Conservation (phyloP, 1,140 invertebrate species). For the Zeugodacus cucurbitae region DNA sequence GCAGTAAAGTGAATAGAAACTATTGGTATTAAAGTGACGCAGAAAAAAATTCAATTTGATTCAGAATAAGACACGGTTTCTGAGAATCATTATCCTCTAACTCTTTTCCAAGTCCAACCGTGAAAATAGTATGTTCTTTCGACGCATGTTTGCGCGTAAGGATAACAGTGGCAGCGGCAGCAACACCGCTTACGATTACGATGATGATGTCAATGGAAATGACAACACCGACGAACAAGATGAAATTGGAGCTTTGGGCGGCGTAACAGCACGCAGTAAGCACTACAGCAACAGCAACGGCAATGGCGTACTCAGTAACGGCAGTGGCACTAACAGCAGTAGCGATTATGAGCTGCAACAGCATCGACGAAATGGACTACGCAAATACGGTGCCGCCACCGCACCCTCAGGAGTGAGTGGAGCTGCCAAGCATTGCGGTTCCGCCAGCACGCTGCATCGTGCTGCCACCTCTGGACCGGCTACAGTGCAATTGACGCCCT, state of each 20-base stretch:
- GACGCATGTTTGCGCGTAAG: slow-evolving; percentile 57
- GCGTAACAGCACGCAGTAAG: background rate
- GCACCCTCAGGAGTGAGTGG: background rate
- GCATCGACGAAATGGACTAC: background rate
- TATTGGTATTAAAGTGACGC: background rate
- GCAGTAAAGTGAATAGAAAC: background rate
- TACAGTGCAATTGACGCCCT: slow-evolving; percentile 73
- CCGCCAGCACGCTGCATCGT: slow-evolving; percentile 9
- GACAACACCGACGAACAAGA: background rate
- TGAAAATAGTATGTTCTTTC: slow-evolving; percentile 55
- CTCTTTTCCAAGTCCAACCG: background rate
- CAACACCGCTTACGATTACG: background rate
- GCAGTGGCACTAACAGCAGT: background rate
- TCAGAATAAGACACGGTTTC: background rate
- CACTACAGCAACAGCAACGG: background rate
- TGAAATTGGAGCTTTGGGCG: background rate
- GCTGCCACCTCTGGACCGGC: slow-evolving; percentile 35
- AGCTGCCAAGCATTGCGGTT: background rate
- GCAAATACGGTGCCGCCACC: background rate
- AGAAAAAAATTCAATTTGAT: background rate
- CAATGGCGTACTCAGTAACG: background rate
- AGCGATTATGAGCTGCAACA: slow-evolving; percentile 20
- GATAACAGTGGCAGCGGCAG: slow-evolving; percentile 40
- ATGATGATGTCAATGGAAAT: background rate
- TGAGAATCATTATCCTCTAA: background rate